Conservation (phyloP, 2,797 vertebrate species). For the Pyrocephalus nanus region DNA sequence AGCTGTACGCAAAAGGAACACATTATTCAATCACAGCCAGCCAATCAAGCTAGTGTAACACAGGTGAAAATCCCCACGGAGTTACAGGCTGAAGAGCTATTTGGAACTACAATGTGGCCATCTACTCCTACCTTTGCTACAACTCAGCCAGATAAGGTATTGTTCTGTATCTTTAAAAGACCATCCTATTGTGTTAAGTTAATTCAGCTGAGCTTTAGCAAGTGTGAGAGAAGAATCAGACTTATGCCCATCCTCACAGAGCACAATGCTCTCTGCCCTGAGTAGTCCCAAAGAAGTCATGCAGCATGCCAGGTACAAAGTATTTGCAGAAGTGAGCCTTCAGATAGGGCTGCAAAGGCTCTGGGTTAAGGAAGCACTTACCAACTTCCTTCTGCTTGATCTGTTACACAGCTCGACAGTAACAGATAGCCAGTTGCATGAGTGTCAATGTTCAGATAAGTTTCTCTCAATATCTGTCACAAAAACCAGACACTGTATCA, state of each 20-base stretch:
- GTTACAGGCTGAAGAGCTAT: constrained; percentile 21
- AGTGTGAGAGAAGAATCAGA: constrained; percentile 6
- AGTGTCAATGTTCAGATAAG: constrained; percentile 58
- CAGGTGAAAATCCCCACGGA: constrained; percentile 28
- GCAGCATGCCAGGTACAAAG: constrained; percentile 14
- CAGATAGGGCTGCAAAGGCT: constrained; percentile 37
- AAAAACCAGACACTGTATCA: constrained; percentile 27
- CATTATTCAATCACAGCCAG: constrained; percentile 16
- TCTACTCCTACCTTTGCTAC: constrained; percentile 22
- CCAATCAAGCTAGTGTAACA: neutral
- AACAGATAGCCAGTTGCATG: constrained; percentile 61
- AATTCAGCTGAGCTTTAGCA: constrained; percentile 27
- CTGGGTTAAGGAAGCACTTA: constrained; percentile 41
- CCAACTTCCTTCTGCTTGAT: constrained; percentile 49
- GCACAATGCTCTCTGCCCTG: neutral
- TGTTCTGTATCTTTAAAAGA: constrained; percentile 28
- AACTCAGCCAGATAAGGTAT: constrained; percentile 1
- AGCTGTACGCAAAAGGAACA: constrained; percentile 14
- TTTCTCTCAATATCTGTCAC: constrained; percentile 60
- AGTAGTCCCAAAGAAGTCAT: constrained; percentile 31
- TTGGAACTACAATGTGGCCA: constrained; percentile 5
- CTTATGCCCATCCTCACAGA: neutral
- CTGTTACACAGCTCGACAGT: constrained; percentile 57
- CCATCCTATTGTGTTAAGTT: neutral
- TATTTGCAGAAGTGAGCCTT: constrained; percentile 22